These are phyloP conservation scores for Atherinomorus stipes DNA, from an alignment of 2,113 vertebrate species.

Conservation along the genomic window DNA sequence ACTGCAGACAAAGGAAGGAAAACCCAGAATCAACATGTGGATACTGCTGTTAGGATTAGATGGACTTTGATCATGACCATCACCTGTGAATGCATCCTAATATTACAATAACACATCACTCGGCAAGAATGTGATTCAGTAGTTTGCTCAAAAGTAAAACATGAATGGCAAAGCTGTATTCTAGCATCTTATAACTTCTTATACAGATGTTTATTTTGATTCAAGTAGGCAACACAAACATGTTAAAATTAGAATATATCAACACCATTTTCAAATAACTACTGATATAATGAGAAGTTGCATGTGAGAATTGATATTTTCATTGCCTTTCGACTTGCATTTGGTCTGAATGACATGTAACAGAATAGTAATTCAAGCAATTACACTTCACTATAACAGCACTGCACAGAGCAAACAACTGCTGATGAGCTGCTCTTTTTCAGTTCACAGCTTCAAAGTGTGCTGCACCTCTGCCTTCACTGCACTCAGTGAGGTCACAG, in stretches of 20 bases:
- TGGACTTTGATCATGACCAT: conserved; percentile 9
- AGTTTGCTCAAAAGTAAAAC: neutral
- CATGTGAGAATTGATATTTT: neutral
- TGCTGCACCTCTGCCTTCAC: conserved; percentile 1
- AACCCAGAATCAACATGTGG: neutral
- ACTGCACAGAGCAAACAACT: conserved; percentile 3
- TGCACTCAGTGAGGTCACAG: conserved; percentile 45
- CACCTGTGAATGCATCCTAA: too few species aligned
- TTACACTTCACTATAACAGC: neutral
- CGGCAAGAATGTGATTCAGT: neutral
- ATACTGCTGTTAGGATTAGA: neutral
- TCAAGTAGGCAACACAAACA: neutral
- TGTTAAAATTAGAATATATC: neutral
- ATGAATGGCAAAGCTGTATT: neutral
- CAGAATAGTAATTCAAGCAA: neutral
- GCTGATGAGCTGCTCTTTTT: neutral
- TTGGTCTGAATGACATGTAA: too few species aligned
- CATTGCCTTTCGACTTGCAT: too few species aligned
- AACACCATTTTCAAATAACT: neutral
- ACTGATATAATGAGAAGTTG: neutral
- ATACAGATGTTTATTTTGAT: neutral
- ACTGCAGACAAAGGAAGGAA: conserved; percentile 79
- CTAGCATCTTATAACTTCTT: neutral
- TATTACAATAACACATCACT: neutral
- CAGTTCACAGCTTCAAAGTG: neutral